Base-by-base conservation (phyloP, 1,140 invertebrate species). In the Telenomus remus region DNA sequence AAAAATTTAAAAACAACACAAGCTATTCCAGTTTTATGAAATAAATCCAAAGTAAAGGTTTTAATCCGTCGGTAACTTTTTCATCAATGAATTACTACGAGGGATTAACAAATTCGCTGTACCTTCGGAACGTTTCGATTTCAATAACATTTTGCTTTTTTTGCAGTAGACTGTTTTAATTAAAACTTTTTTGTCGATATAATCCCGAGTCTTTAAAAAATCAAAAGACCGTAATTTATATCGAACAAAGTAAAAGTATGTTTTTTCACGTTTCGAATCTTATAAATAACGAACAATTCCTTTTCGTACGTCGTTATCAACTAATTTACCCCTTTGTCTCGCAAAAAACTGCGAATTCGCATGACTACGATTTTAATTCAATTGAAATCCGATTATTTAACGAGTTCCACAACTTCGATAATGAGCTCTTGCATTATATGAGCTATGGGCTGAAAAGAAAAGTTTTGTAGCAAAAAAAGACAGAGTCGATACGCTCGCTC, bases 41-140 rank as follows among this genome's bases (percentile, higher is more conserved):
- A n/a, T 27, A 3, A 27, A 27, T 27, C 19, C 6, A 27, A 27
- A 27, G 6, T 3, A 27, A 27, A 6, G 19, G 12, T 44, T 55
- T 55, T 55, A 55, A 55, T 55, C 51, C 39, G 27, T 55, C 37
- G 39, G 43, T 55, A 55, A 43, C 51, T 55, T 55, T 5, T n/a
- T 37, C 35, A 19, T 35, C 50, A 53, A 53, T 53, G 50, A 55
- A 55, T 55, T 55, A 16, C 11, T n/a, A 55, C 16, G 10, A 33
- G 10, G n/a, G 51, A 55, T 55, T 55, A 42, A 55, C 39, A n/a
- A 8, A 43, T 55, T 16, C 15, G 37, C 37, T 55, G 12, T 55
- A 13, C 11, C 8, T 12, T 33, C 12, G n/a, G 27, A 14, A 0
- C 49, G 12, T 27, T 55, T 19, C 16, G 19, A 7, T 55, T 43